Evolutionary conservation across 2,113 vertebrate genomes (phyloP), one percentile per base, ranked within the genome.

Genomic region (Malurus elegans): DNA sequence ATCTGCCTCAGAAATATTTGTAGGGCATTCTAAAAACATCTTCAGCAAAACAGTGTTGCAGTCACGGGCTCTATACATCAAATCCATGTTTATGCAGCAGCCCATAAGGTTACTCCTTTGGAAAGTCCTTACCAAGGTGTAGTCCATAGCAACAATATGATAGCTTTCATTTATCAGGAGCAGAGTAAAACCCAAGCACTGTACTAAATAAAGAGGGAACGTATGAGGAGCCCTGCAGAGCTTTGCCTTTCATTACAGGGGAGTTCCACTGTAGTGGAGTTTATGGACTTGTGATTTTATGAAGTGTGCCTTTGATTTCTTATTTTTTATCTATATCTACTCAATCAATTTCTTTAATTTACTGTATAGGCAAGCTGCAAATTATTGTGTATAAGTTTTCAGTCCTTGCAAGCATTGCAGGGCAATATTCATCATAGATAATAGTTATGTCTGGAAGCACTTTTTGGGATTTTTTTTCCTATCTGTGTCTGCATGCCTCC

Each of bases 251-350:
- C 84, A 84, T 97, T 97, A 92, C 45, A 65, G 20, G 34, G 72
- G 57, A 95, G 78, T 94, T 97, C 69, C 92, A 82, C 79, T 47
- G 14, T 58, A 60, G 53, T 91, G 86, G 76, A 96, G 70, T 97
- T 97, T 95, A 96, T 94, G 91, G 84, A 88, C 85, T 87, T 86
- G 54, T 53, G 58, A 90, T 83, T 96, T 94, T 86, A 97, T 91
- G n/a, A 48, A 86, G 67, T 47, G 16, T 94, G n/a, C 15, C 61
- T 95, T 93, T 79, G 84, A 92, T 69, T 65, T 80, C 70, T 70
- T 86, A 8, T 18, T 86, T 96, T 95, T 89, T 53, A 70, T 62
- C 61, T 85, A 57, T 15, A 61, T 20, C 57, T 92, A 83, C 94
- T 89, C 40, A 90, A 92, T 94, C 66, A 82, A 71, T 91, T 61